Conservation (phyloP, 2,113 vertebrate species). For the Gila orcuttii region DNA sequence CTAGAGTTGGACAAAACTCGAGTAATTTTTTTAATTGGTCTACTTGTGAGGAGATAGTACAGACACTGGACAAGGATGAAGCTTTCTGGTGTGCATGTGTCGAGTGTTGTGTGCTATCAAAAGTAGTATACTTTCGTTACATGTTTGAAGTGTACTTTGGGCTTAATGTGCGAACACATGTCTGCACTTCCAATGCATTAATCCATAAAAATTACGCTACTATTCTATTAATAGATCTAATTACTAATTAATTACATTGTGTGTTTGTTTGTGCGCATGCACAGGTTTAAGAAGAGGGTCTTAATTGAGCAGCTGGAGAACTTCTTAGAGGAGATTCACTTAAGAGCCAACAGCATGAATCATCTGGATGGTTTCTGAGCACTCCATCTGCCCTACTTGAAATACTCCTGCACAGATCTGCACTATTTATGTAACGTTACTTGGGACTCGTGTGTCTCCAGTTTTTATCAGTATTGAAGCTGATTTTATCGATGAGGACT, state of each 20-base stretch:
- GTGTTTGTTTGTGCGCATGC: not conserved
- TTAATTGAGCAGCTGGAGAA: slow-evolving; percentile 95
- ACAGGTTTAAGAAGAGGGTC: slow-evolving; percentile 96
- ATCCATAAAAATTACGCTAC: not conserved
- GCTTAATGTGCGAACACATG: not conserved
- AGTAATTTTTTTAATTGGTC: too few relatives aligned
- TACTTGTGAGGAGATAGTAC: too few relatives aligned
- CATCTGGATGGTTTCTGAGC: slow-evolving; percentile 80
- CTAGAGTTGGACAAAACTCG: too few relatives aligned
- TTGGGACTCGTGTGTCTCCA: slow-evolving; percentile 28
- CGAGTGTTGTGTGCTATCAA: not conserved
- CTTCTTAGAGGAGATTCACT: slow-evolving; percentile 94
- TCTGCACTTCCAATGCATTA: not conserved
- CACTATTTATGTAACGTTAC: not conserved
- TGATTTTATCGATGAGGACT: slow-evolving; percentile 4
- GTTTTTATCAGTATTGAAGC: slow-evolving; percentile 29
- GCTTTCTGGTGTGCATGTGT: not conserved
- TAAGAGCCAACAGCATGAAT: slow-evolving; percentile 87
- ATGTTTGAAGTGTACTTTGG: not conserved
- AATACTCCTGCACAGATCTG: slow-evolving; percentile 19
- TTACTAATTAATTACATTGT: not conserved
- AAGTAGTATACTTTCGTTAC: not conserved
- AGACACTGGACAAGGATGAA: too few relatives aligned
- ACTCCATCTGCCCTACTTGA: slow-evolving; percentile 8
- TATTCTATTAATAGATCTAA: not conserved